Percentiles rank a stretch among this genome's conserved stretches.
These are phyloP conservation scores for Tiphia femorata DNA, from an alignment of 2,888 invertebrate genomes.

Conservation along the genomic window DNA sequence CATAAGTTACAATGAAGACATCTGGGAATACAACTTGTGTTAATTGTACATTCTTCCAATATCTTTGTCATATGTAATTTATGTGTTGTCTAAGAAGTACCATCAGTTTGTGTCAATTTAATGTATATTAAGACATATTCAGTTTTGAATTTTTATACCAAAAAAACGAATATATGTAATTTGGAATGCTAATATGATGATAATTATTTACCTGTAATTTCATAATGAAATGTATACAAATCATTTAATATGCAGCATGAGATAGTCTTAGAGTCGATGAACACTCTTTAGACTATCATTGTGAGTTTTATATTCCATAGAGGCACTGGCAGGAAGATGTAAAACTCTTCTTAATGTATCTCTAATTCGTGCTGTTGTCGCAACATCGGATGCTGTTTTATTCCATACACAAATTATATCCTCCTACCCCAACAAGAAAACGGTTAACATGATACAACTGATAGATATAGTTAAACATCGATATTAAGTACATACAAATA, in stretches of 20 bases:
- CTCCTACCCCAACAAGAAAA: slow-evolving; percentile 74
- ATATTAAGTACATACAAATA: not conserved
- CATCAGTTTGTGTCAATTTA: slow-evolving; percentile 28
- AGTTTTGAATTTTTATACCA: not conserved
- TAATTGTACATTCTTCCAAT: slow-evolving; percentile 25
- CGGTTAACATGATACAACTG: not conserved
- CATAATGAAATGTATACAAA: slow-evolving; percentile 7
- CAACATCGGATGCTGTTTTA: slow-evolving; percentile 90
- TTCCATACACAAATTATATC: slow-evolving; percentile 98
- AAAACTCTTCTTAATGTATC: slow-evolving; percentile 95
- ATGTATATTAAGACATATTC: slow-evolving; percentile 11
- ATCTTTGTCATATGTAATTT: slow-evolving; percentile 15
- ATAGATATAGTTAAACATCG: not conserved
- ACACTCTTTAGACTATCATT: slow-evolving; percentile 80
- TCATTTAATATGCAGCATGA: slow-evolving; percentile 13
- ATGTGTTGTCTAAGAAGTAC: slow-evolving; percentile 24
- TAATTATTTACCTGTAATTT: slow-evolving; percentile 29
- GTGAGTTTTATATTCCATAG: slow-evolving; percentile 94
- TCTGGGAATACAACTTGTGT: slow-evolving; percentile 39
- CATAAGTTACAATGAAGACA: slow-evolving; percentile 48
- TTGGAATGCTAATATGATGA: not conserved
- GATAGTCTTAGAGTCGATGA: slow-evolving; percentile 42
- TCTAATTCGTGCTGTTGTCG: slow-evolving; percentile 90
- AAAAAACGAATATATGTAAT: not conserved
- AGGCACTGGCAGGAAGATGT: slow-evolving; percentile 91